phyloP scores from a whole-genome alignment of 2,888 invertebrate genomes.

The Ectropis crepuscularia region DNA sequence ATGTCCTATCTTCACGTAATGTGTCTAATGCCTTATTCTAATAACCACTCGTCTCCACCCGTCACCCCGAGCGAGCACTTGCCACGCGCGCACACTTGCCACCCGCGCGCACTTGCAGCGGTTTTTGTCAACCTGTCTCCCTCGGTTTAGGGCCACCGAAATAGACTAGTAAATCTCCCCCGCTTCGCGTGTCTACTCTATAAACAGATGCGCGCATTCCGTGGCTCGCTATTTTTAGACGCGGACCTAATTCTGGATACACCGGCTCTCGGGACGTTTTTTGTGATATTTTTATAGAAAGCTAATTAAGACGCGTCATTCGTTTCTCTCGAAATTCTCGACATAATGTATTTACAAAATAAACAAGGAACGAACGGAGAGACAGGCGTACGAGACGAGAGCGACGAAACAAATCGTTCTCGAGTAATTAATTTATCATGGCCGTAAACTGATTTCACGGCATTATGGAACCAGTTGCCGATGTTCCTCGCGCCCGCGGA shows the following conservation, averaged over 20 bases:
- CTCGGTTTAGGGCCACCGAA: slow-evolving; percentile 48
- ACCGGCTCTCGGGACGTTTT: slow-evolving; percentile 51
- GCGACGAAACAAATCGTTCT: background rate
- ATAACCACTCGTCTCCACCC: slow-evolving; percentile 1
- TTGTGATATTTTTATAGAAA: slow-evolving; percentile 39
- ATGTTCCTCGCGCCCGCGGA: background rate
- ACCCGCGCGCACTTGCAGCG: slow-evolving; percentile 14
- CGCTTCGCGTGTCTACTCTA: slow-evolving; percentile 68
- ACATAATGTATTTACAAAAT: slow-evolving; percentile 3
- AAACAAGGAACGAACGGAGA: background rate
- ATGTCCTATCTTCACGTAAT: no score
- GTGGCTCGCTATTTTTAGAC: slow-evolving; percentile 65
- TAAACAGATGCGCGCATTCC: slow-evolving; percentile 80
- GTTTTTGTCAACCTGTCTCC: slow-evolving; percentile 66
- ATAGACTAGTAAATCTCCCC: slow-evolving; percentile 68
- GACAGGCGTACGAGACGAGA: background rate
- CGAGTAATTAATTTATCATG: background rate
- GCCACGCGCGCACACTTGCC: slow-evolving; percentile 8
- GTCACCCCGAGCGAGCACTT: background rate
- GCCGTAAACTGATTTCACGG: background rate
- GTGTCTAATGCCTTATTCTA: no score
- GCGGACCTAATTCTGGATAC: slow-evolving; percentile 72
- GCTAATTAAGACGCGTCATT: slow-evolving; percentile 25
- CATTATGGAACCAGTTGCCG: background rate
- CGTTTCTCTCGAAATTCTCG: slow-evolving; percentile 13